A percentile compares a stretch with the other conserved stretches of the same genome.
Conservation (phyloP, 2,888 invertebrate species). For the Ferrisia virgata region DNA sequence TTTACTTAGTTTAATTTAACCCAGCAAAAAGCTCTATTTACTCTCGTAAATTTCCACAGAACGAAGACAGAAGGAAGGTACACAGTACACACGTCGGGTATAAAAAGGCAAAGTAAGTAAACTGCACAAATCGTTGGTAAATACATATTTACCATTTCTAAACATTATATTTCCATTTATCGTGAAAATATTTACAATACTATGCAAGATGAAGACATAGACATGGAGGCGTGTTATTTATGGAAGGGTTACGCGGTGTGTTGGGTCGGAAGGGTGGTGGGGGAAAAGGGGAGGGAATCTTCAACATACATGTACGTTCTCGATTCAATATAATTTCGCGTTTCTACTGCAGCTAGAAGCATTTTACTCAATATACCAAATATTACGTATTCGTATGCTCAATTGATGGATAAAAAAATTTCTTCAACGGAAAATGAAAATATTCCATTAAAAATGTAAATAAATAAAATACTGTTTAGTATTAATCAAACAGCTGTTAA, state of each 20-base stretch:
- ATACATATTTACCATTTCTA: background rate
- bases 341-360: constrained; percentile 24
- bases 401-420: background rate
- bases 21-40: background rate
- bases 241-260: too few species aligned
- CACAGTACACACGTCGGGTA: background rate
- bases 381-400: background rate
- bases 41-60: background rate
- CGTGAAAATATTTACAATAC: constrained; percentile 4
- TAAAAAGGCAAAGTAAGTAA: background rate
- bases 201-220: background rate
- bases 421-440: background rate
- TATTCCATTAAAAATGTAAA: constrained; percentile 1
- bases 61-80: background rate
- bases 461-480: constrained; percentile 11
- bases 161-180: constrained; percentile 28
- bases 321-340: background rate
- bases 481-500: constrained; percentile 15
- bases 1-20: background rate
- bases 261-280: too few species aligned
- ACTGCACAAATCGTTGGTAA: background rate
- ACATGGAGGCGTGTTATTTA: background rate
- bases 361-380: constrained; percentile 1
- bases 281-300: too few species aligned
- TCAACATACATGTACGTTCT: background rate